These are phyloP conservation scores for Odocoileus virginianus DNA, from an alignment of 2,113 vertebrate species.

Conservation along the genomic window DNA sequence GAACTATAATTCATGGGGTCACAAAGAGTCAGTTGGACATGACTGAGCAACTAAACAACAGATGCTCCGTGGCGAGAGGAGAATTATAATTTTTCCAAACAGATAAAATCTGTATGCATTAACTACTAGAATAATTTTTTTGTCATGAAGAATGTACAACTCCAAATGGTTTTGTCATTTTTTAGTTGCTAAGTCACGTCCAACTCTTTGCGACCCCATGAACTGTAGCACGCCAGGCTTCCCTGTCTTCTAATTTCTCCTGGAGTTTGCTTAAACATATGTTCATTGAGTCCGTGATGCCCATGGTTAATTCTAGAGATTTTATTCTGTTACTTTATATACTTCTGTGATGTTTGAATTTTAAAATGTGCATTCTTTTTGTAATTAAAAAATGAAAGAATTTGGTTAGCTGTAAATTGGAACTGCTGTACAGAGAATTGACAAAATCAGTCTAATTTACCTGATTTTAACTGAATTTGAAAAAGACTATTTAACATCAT, in stretches of 20 bases:
- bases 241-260: not conserved
- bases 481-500: not conserved
- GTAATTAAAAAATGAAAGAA: not conserved
- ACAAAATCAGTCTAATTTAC: not conserved
- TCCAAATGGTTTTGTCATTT: not conserved
- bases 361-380: not conserved
- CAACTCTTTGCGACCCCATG: not conserved
- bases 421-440: not conserved
- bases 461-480: constrained; percentile 12
- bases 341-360: not conserved
- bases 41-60: not conserved
- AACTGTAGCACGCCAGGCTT: not conserved
- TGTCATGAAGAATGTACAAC: not conserved
- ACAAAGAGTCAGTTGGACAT: not conserved
- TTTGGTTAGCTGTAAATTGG: not conserved
- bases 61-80: not conserved
- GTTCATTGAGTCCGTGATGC: not conserved
- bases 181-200: not conserved
- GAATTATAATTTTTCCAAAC: not conserved
- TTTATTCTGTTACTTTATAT: not conserved
- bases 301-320: not conserved
- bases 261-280: not conserved
- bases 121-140: not conserved
- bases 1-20: not conserved
- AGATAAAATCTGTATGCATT: not conserved